A percentile compares a stretch with the other conserved stretches of the same genome.
Evolutionary conservation across 2,888 invertebrate genomes (phyloP).

Genomic region (Epiblema foenella): DNA sequence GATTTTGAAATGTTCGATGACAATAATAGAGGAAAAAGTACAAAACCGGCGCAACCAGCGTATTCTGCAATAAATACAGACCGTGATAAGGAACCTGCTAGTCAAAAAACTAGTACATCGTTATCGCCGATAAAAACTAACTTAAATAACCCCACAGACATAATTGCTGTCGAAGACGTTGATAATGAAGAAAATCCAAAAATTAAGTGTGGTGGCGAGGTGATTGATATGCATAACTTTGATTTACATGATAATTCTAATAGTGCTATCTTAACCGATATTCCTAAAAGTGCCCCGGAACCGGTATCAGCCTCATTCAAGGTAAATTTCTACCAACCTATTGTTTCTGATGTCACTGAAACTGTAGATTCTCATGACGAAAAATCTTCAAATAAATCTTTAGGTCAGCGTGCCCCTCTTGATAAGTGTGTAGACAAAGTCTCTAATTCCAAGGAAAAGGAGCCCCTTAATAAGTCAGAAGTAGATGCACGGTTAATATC

Average conservation of each 20-base stretch:
- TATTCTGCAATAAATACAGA: conserved; percentile 27
- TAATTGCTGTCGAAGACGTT: conserved; percentile 25
- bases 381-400: conserved; percentile 13
- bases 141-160: conserved; percentile 12
- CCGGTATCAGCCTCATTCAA: conserved; percentile 47
- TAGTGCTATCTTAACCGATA: conserved; percentile 2
- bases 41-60: conserved; percentile 14
- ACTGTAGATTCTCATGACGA: conserved; percentile 17
- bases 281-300: background rate
- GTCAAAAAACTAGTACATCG: conserved; percentile 40
- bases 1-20: conserved; percentile 66
- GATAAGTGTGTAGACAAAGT: background rate
- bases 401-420: background rate
- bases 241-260: conserved; percentile 35
- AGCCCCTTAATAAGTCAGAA: background rate
- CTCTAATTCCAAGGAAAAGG: background rate
- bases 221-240: conserved; percentile 39
- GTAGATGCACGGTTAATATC: background rate
- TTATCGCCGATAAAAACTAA: conserved; percentile 18
- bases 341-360: conserved; percentile 44
- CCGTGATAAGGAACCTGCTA: conserved; percentile 25
- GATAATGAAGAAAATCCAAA: conserved; percentile 4
- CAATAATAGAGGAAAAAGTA: conserved; percentile 27
- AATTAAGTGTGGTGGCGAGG: background rate
- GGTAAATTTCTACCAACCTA: conserved; percentile 71